Base-by-base conservation (phyloP, 2,113 vertebrate genomes). In the Kryptolebias marmoratus region DNA sequence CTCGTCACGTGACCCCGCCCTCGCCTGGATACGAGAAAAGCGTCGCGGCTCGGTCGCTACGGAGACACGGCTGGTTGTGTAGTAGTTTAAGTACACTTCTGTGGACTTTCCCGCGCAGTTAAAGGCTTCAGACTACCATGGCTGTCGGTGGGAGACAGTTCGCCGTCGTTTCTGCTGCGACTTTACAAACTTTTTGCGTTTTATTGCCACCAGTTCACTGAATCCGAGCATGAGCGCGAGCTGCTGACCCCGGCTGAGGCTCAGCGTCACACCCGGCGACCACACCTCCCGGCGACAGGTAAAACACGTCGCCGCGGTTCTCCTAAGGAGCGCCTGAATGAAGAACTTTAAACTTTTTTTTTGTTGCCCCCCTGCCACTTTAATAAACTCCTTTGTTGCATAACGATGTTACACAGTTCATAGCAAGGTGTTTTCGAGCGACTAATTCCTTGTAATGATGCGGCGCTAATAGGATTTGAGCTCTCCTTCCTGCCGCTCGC, bases 371-470 rank as follows among this genome's bases (percentile, higher is more conserved):
- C 30, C 28, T 31, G 12, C 15, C 14, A 15, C 3, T 2, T 45
- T 50, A 4, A 57, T 32, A 32, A 67, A 72, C 64, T 31, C 27
- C 9, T 4, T 18, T 50, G 70, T 84, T 77, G 31, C 48, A 64
- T 73, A 74, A 80, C 47, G 44, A 2, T 13, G 47, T 39, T 54
- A 47, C 45, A 16, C 65, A 61, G 79, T 77, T 64, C 72, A 60
- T 64, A 80, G 65, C 75, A 27, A 81, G 84, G 81, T 83, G 83
- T 84, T 79, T 79, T 76, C 59, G 63, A 64, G 60, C 58, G 80
- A 80, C 81, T 92, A 93, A 94, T 91, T 85, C 82, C 77, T 81
- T 88, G 89, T 93, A 91, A 93, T 90, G 89, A 92, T 88, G 83
- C 70, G 61, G 68, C 80, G 48, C 77, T 94, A 94, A 94, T 93